Evolutionary conservation across 2,888 invertebrate genomes (phyloP).

Genomic region (Hyposoter dolosus): DNA sequence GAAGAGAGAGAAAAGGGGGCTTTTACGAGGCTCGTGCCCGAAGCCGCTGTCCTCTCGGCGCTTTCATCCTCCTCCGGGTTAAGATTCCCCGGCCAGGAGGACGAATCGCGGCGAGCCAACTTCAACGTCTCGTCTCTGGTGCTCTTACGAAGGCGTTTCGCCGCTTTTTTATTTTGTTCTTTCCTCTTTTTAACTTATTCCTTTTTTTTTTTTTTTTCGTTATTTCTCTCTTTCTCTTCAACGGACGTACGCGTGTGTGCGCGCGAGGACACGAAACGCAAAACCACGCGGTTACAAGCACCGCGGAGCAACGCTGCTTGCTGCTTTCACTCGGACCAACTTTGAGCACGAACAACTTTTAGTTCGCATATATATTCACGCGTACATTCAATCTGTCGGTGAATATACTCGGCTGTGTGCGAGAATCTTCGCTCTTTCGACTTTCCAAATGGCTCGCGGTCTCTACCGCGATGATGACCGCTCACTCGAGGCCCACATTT

Average conservation of each 20-base stretch:
- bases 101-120: slow-evolving; percentile 62
- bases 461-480: slow-evolving; percentile 58
- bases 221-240: neutral
- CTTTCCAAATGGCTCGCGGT: slow-evolving; percentile 62
- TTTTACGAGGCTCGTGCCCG: slow-evolving; percentile 70
- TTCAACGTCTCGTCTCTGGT: slow-evolving; percentile 34
- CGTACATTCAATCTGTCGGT: too few relatives aligned
- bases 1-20: slow-evolving; percentile 56
- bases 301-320: slow-evolving; percentile 42
- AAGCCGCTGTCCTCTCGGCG: slow-evolving; percentile 65
- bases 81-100: slow-evolving; percentile 68
- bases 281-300: slow-evolving; percentile 56
- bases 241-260: neutral
- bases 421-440: slow-evolving; percentile 49
- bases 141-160: slow-evolving; percentile 29
- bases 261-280: slow-evolving; percentile 17
- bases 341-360: slow-evolving; percentile 44
- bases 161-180: neutral
- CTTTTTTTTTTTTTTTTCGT: neutral
- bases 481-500: slow-evolving; percentile 63
- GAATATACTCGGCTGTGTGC: neutral
- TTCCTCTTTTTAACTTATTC: neutral
- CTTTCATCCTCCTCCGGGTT: slow-evolving; percentile 70
- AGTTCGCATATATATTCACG: slow-evolving; percentile 26
- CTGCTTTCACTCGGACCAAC: slow-evolving; percentile 60